phyloP scores from a whole-genome alignment of 2,888 invertebrate species.

The Galerucella pusilla region DNA sequence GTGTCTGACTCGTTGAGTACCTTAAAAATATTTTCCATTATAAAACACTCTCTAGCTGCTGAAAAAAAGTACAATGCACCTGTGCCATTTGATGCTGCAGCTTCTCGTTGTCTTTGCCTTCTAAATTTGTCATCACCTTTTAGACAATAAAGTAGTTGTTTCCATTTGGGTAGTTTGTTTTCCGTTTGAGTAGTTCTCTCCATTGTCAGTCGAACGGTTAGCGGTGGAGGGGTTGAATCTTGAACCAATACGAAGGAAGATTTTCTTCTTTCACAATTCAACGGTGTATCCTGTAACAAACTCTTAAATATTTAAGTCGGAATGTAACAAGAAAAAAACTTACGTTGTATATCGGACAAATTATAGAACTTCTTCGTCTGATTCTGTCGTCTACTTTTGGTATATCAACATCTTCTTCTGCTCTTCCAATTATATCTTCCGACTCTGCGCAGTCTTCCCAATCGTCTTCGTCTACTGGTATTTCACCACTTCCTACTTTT shows the following conservation, averaged over 20 bases:
- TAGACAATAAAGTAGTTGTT: constrained; percentile 83
- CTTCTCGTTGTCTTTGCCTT: constrained; percentile 78
- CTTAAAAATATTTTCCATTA: constrained; percentile 57
- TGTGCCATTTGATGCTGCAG: constrained; percentile 67
- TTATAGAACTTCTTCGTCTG: constrained; percentile 69
- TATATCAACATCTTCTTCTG: constrained; percentile 56
- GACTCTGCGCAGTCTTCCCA: constrained; percentile 78
- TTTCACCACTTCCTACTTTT: constrained; percentile 89
- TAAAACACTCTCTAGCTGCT: not conserved
- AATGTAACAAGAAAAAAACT: constrained; percentile 41
- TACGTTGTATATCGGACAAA: constrained; percentile 75
- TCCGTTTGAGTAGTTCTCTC: constrained; percentile 89
- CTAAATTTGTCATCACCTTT: constrained; percentile 82
- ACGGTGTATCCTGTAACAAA: constrained; percentile 62
- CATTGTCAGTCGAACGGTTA: constrained; percentile 73
- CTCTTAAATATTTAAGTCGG: not conserved
- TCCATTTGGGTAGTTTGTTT: constrained; percentile 78
- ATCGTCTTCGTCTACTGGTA: constrained; percentile 82
- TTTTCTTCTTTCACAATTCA: constrained; percentile 61
- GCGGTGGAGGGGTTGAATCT: constrained; percentile 43
- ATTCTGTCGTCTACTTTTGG: constrained; percentile 53
- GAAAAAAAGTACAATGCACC: constrained; percentile 25
- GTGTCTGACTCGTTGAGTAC: constrained; percentile 68
- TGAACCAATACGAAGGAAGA: constrained; percentile 53
- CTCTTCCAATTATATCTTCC: constrained; percentile 69